Evolutionary conservation across 2,888 invertebrate species (phyloP), one percentile per base, ranked within the genome.

Genomic region (Urechis unicinctus): DNA sequence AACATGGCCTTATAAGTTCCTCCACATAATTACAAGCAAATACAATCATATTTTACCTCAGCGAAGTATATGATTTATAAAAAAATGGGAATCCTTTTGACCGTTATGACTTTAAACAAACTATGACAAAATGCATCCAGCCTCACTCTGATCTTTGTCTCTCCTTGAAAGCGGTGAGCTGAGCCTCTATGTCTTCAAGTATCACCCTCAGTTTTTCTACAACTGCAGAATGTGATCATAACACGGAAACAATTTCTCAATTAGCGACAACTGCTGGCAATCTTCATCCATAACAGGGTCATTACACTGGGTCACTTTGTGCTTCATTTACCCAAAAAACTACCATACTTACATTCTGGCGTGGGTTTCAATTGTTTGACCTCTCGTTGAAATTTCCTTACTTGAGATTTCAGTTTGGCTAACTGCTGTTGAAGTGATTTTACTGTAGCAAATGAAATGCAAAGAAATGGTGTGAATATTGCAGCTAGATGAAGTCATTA

Each of bases 111-210:
- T n/a, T n/a, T n/a, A n/a, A n/a, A n/a, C n/a, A n/a, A n/a, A n/a
- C n/a, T n/a, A n/a, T n/a, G n/a, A n/a, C n/a, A n/a, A n/a, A n/a
- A n/a, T n/a, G n/a, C n/a, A n/a, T n/a, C n/a, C n/a, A n/a, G n/a
- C n/a, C 71, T 63, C 61, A 74, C 73, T 67, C 64, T 53, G 64
- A 59, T 57, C 70, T 65, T 45, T 74, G 75, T 51, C 70, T 67
- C 52, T 70, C 70, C 58, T 76, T 75, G 57, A 74, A 74, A 9
- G 64, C 58, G 55, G 68, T 68, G 26, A 75, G 72, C 9, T 70
- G 67, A 36, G 64, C 65, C 57, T 76, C 76, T 51, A 74, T 71
- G 9, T 76, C 76, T 56, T 75, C 75, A 74, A 76, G 75, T 3
- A 73, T 71, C 3, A 67, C 61, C 61, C 75, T 76, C 55, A 76